Evolutionary conservation across 1,140 invertebrate species (phyloP), one percentile per base, ranked within the genome.

Genomic region (Triops cancriformis): DNA sequence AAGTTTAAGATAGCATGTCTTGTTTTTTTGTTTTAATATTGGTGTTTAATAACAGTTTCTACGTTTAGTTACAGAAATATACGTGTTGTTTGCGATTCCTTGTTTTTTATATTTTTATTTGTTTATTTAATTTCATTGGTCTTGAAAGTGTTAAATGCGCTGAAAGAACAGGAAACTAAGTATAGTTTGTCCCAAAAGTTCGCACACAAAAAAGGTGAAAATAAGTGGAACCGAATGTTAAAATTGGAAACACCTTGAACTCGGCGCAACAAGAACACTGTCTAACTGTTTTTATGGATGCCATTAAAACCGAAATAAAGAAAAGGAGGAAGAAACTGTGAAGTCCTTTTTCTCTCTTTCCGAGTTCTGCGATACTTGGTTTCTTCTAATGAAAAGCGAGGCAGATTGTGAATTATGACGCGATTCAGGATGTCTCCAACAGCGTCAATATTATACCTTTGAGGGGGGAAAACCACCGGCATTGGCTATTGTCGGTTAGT

Each of bases 351-450:
- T n/a, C n/a, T n/a, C n/a, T n/a, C n/a, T n/a, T 37, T 37, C 31
- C 31, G 31, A 37, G 31, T 64, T 18, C 23, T 64, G 51, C 51
- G 51, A 23, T 23, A 64, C 51, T 64, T 23, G 31, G 51, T 64
- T 64, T 64, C 51, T 64, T 64, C 23, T 64, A 64, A 64, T 64
- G 51, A 64, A 64, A 64, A 64, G 51, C 51, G 51, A 64, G 51
- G 51, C 51, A 64, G 51, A 64, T 64, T 64, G 51, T 64, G 51
- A 64, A 64, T 64, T 64, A 64, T 64, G 51, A 64, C 51, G 51
- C 51, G 51, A n/a, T 64, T 64, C 51, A 64, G 51, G 51, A 64
- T 64, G 51, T 64, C 51, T 64, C 51, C 51, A 64, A 64, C 51
- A 64, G 51, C 51, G 51, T 64, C 51, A 64, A 64, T 64, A 64